phyloP scores from a whole-genome alignment of 2,888 invertebrate species.

The Thecocarcelia acutangulata region DNA sequence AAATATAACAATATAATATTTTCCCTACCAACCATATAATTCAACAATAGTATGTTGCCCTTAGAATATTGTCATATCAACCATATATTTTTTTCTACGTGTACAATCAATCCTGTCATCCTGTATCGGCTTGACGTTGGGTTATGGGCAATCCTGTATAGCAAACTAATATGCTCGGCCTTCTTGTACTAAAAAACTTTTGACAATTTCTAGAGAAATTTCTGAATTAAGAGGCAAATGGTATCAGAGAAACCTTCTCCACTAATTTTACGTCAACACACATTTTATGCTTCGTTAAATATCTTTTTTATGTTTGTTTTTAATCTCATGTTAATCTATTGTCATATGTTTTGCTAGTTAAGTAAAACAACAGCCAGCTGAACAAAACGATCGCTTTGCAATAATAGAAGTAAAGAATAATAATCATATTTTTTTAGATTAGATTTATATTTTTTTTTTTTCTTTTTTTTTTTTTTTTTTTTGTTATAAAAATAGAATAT shows the following conservation, averaged over 20 bases:
- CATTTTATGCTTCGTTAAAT: constrained; percentile 51
- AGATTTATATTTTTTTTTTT: constrained; percentile 39
- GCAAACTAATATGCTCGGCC: too few relatives aligned
- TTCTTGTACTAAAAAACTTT: too few relatives aligned
- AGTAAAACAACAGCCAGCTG: neutral
- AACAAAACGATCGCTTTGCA: constrained; percentile 28
- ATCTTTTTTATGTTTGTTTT: neutral
- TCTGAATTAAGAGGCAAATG: neutral
- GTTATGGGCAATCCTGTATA: too few relatives aligned
- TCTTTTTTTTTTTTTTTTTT: constrained; percentile 6
- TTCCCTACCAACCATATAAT: too few relatives aligned
- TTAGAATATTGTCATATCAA: too few relatives aligned
- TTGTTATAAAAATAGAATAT: neutral
- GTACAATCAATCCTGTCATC: too few relatives aligned
- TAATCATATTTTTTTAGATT: constrained; percentile 41
- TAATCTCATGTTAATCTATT: constrained; percentile 37
- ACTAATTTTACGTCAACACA: constrained; percentile 51
- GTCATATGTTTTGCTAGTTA: neutral
- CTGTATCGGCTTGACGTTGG: too few relatives aligned
- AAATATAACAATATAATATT: too few relatives aligned
- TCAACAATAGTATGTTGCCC: too few relatives aligned
- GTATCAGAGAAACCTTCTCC: constrained; percentile 12
- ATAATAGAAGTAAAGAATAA: constrained; percentile 29
- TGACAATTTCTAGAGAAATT: too few relatives aligned
- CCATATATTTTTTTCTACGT: too few relatives aligned